Percentiles rank a stretch among this genome's conserved stretches.
These are phyloP conservation scores for Notolabrus celidotus DNA, from an alignment of 2,797 vertebrate genomes.

Conservation along the genomic window DNA sequence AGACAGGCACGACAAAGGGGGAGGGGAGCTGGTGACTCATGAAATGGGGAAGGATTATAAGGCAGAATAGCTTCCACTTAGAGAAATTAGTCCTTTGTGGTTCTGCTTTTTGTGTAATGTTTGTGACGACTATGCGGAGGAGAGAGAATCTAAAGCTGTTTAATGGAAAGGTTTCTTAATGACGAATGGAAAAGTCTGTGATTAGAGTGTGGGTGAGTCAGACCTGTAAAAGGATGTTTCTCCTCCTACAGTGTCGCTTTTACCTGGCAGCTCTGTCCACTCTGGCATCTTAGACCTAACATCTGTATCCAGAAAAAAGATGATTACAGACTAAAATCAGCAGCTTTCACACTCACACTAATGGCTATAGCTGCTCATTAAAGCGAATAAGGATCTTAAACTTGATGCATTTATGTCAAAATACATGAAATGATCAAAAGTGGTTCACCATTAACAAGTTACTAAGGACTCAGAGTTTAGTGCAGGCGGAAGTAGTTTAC, in stretches of 20 bases:
- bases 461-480: too few species aligned
- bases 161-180: slow-evolving; percentile 36
- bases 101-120: slow-evolving; percentile 37
- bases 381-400: too few species aligned
- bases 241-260: slow-evolving; percentile 54
- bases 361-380: too few species aligned
- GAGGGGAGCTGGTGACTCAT: slow-evolving; percentile 70
- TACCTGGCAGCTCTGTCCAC: slow-evolving; percentile 13
- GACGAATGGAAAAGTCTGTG: slow-evolving; percentile 46
- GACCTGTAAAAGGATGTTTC: slow-evolving; percentile 42
- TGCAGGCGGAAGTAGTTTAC: too few species aligned
- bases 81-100: slow-evolving; percentile 71
- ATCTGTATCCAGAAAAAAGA: slow-evolving; percentile 37
- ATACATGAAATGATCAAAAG: too few species aligned
- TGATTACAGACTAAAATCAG: slow-evolving; percentile 8
- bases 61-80: slow-evolving; percentile 71
- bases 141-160: slow-evolving; percentile 27
- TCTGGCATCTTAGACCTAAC: slow-evolving; percentile 19
- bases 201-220: slow-evolving; percentile 69
- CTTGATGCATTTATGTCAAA: too few species aligned
- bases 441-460: too few species aligned
- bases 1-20: slow-evolving; percentile 61
- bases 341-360: background rate
- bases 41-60: slow-evolving; percentile 73
- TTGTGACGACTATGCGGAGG: slow-evolving; percentile 32